Conservation (phyloP, 1,140 invertebrate genomes). For the Arion vulgaris region DNA sequence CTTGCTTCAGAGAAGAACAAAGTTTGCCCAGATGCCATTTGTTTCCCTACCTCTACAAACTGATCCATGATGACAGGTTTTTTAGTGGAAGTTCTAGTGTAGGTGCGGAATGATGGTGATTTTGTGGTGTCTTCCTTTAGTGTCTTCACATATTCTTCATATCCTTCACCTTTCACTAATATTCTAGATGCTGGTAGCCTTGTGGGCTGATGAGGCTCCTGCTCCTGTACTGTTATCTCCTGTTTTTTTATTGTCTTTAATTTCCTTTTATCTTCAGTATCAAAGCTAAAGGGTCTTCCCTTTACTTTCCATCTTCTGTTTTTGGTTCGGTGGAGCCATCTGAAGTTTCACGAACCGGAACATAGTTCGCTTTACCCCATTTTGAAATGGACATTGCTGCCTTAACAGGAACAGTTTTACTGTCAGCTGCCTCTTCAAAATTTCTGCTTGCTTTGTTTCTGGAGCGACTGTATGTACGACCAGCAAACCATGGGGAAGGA, state of each 20-base stretch:
- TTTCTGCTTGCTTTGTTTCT: slow-evolving; percentile 51
- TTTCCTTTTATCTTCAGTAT: slow-evolving; percentile 53
- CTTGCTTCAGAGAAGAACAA: slow-evolving; percentile 19
- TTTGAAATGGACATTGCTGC: slow-evolving; percentile 56
- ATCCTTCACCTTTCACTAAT: slow-evolving; percentile 17
- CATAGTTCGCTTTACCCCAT: slow-evolving; percentile 63
- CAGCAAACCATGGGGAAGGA: slow-evolving; percentile 43
- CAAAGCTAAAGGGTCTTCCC: slow-evolving; percentile 61
- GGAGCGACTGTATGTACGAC: slow-evolving; percentile 49
- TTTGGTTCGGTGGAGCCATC: slow-evolving; percentile 44
- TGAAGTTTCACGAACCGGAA: slow-evolving; percentile 50
- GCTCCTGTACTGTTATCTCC: slow-evolving; percentile 7
- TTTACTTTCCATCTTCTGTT: slow-evolving; percentile 48
- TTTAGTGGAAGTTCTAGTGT: slow-evolving; percentile 17
- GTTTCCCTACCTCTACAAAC: slow-evolving; percentile 44
- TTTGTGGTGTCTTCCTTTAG: slow-evolving; percentile 7
- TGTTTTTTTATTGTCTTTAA: slow-evolving; percentile 34
- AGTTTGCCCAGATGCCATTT: slow-evolving; percentile 22
- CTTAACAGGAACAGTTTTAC: slow-evolving; percentile 50
- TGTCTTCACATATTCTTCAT: background rate
- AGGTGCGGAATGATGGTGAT: slow-evolving; percentile 27
- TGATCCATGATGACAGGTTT: slow-evolving; percentile 43
- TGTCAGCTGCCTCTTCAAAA: slow-evolving; percentile 55
- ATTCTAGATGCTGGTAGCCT: slow-evolving; percentile 46
- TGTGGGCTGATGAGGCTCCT: slow-evolving; percentile 25